Evolutionary conservation across 2,888 invertebrate genomes (phyloP), one percentile per base, ranked within the genome.

Genomic region (Clunio marinus): DNA sequence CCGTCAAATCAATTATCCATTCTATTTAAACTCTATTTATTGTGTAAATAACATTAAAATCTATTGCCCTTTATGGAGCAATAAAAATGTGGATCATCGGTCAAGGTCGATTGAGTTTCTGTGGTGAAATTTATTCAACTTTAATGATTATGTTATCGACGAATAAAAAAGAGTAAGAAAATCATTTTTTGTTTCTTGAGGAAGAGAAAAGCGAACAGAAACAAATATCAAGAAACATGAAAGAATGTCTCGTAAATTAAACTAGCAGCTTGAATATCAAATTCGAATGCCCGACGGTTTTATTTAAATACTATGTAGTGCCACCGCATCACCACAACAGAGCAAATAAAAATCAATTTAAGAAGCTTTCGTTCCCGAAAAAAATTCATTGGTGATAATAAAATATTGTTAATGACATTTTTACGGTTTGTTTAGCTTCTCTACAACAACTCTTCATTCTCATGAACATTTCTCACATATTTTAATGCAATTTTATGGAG

Each of bases 401-500:
- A 46, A 46, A 62, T 45, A 65, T 65, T 28, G 45, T 28, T 37
- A 46, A 41, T 65, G 63, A 65, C 46, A 65, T 46, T 45, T 62
- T 65, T 65, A 65, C 63, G 63, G 46, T 65, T 65, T 65, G 46
- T 46, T 65, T 65, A 46, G 46, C 62, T 62, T 28, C 15, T 24
- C 25, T 20, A 32, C 32, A 17, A 41, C 13, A 57, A 13, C 10
- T 10, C 15, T 10, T 57, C 24, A n/a, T 28, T 37, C 2, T 22
- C 4, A 10, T 41, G 41, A 13, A 22, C 62, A 22, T 13, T 62
- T 46, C 63, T 25, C 45, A 65, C 45, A 65, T 65, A 46, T 65
- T 65, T 46, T 27, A 62, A 65, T 65, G 63, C 63, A 65, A 46
- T 46, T 65, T 65, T 65, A 65, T 65, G 41, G 45, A n/a, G n/a